Evolutionary conservation across 2,888 invertebrate species (phyloP).

Genomic region (Parnassius smintheus): DNA sequence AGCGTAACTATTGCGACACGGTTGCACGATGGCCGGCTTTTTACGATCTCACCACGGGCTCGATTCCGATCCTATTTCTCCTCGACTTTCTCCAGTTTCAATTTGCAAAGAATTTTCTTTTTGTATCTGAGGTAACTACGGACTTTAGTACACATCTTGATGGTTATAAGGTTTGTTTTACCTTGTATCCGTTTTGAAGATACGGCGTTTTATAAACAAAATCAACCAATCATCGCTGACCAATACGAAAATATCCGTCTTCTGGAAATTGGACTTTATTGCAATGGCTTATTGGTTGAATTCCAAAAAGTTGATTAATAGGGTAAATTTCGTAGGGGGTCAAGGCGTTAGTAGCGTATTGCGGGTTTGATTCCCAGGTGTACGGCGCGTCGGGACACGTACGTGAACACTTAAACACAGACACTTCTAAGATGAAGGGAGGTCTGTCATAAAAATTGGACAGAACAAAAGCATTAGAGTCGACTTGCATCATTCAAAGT

Average conservation of each 20-base stretch:
- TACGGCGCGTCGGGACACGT: slow-evolving; percentile 71
- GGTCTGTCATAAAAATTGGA: slow-evolving; percentile 79
- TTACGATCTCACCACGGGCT: slow-evolving; percentile 63
- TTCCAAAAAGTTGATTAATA: slow-evolving; percentile 34
- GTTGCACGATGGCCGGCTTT: slow-evolving; percentile 66
- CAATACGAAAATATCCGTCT: slow-evolving; percentile 36
- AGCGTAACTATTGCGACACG: slow-evolving; percentile 73
- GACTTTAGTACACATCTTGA: slow-evolving; percentile 29
- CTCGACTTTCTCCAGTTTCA: slow-evolving; percentile 66
- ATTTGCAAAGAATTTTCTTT: slow-evolving; percentile 65
- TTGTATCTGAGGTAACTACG: slow-evolving; percentile 5
- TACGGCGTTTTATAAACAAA: slow-evolving; percentile 44
- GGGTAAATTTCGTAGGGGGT: slow-evolving; percentile 55
- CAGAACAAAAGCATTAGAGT: slow-evolving; percentile 51
- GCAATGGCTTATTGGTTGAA: slow-evolving; percentile 33
- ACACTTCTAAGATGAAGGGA: slow-evolving; percentile 76
- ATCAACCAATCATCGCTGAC: slow-evolving; percentile 71
- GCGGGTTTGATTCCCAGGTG: slow-evolving; percentile 81
- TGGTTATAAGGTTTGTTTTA: slow-evolving; percentile 39
- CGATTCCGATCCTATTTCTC: slow-evolving; percentile 43
- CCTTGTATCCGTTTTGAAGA: slow-evolving; percentile 29
- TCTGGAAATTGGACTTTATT: slow-evolving; percentile 38
- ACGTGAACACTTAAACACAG: slow-evolving; percentile 75
- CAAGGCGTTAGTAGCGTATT: slow-evolving; percentile 72
- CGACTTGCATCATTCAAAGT: slow-evolving; percentile 5